A percentile compares a stretch with the other conserved stretches of the same genome.
Conservation (phyloP, 2,113 vertebrate species). For the Brachyhypopomus occidentalis region DNA sequence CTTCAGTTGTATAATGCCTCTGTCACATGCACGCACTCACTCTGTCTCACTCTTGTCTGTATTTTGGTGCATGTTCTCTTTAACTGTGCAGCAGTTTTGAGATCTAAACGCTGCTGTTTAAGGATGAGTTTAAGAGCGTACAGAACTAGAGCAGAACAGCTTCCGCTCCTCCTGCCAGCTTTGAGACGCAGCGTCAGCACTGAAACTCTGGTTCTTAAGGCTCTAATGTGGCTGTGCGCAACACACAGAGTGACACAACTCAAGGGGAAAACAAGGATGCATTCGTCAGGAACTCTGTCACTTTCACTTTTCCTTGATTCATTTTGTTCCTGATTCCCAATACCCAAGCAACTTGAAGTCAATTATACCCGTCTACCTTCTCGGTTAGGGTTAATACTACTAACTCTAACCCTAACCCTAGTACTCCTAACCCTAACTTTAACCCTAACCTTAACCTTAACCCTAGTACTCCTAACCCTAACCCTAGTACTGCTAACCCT, state of each 20-base stretch:
- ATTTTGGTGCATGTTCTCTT: constrained; percentile 56
- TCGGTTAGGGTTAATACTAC: too few relatives aligned
- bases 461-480: too few relatives aligned
- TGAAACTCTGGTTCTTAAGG: constrained; percentile 32
- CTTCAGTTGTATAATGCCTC: constrained; percentile 27
- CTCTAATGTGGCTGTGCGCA: constrained; percentile 15
- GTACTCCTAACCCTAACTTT: too few relatives aligned
- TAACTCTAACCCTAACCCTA: too few relatives aligned
- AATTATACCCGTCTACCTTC: too few relatives aligned
- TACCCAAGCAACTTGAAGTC: not conserved
- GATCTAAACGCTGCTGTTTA: constrained; percentile 19
- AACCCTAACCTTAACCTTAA: too few relatives aligned
- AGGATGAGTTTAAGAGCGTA: constrained; percentile 1
- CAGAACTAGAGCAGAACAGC: constrained; percentile 8
- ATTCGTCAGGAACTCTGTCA: constrained; percentile 1
- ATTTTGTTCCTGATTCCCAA: constrained; percentile 6
- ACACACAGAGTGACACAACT: constrained; percentile 16
- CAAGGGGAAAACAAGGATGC: not conserved
- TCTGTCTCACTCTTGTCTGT: constrained; percentile 18
- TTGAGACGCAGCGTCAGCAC: not conserved
- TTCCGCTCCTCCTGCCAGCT: constrained; percentile 25
- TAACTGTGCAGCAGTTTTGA: constrained; percentile 13
- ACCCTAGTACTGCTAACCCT: too few relatives aligned
- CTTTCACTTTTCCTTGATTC: not conserved
- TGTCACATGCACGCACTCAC: constrained; percentile 22